Evolutionary conservation across 2,113 vertebrate genomes (phyloP), one percentile per base, ranked within the genome.

Genomic region (Macquaria australasica): DNA sequence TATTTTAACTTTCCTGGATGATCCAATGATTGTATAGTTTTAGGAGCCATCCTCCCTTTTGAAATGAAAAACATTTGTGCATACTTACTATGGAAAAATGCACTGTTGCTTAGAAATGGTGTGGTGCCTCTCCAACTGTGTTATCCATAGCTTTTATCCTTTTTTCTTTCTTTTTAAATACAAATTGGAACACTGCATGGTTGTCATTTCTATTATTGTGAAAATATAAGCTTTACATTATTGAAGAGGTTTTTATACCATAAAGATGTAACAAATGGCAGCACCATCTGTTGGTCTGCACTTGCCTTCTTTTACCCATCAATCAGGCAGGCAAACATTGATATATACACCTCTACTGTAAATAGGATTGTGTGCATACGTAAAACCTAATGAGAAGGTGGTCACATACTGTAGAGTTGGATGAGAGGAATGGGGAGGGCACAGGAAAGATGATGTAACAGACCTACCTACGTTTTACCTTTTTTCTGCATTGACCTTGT

Each of bases 401-500:
- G n/a, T 28, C 25, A 34, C 39, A 45, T 20, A 25, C 3, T 67
- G 62, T 25, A 8, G 53, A 82, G 34, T 34, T 28, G 20, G 76
- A 79, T 8, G 48, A 83, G 41, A 77, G 67, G 43, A 62, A 51
- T 23, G 28, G 55, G 45, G 55, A 66, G 48, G 34, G 37, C 55
- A 37, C 21, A n/a, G 51, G 48, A 74, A 39, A 39, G 41, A 68
- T 81, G 70, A 70, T 59, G 74, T 74, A 81, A 86, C 75, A 89
- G 37, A 18, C 43, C 58, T 79, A 73, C 83, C 72, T 88, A 60
- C 28, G 16, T 37, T 82, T 60, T 70, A 77, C 64, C 60, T 77
- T 79, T 78, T 28, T 15, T 31, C 66, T 87, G 53, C 74, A 60
- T n/a, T 89, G 91, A 92, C 88, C 91, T 91, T 91, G 79, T 21